These are phyloP conservation scores for Tortricodes alternella DNA, from an alignment of 2,888 invertebrate genomes.

Conservation along the genomic window DNA sequence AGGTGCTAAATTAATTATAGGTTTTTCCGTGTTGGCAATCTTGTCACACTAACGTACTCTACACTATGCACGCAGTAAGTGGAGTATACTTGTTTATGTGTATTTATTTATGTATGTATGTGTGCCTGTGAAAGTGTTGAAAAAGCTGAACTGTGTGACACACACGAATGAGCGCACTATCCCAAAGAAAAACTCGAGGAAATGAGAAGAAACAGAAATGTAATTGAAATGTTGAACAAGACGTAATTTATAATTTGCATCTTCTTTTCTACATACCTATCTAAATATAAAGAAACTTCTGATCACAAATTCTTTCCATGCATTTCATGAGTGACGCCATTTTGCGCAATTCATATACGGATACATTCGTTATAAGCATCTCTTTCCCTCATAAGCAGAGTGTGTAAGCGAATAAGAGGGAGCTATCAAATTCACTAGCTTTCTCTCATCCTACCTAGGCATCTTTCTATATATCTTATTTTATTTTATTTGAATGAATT, in stretches of 20 bases:
- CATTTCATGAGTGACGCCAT: conserved; percentile 62
- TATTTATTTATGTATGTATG: too few relatives aligned
- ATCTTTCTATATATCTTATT: conserved; percentile 45
- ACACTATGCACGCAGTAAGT: too few relatives aligned
- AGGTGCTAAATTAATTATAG: too few relatives aligned
- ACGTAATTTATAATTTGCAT: neutral
- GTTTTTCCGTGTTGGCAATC: too few relatives aligned
- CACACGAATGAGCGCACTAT: too few relatives aligned
- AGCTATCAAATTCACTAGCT: conserved; percentile 61
- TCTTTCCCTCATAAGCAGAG: conserved; percentile 50
- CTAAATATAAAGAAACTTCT: neutral
- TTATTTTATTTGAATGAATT: conserved; percentile 73
- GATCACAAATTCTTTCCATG: conserved; percentile 17
- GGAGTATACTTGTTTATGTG: too few relatives aligned
- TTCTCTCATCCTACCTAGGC: conserved; percentile 60
- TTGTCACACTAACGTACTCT: too few relatives aligned
- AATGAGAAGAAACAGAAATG: too few relatives aligned
- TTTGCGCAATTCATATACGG: conserved; percentile 59
- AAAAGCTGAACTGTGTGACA: too few relatives aligned
- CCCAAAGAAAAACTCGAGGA: too few relatives aligned
- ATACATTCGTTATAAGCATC: conserved; percentile 50
- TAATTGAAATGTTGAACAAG: neutral
- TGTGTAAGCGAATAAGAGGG: conserved; percentile 55
- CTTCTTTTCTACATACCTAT: too few relatives aligned
- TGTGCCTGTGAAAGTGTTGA: too few relatives aligned